Base-by-base conservation (phyloP, 1,140 invertebrate genomes). In the Arion vulgaris region DNA sequence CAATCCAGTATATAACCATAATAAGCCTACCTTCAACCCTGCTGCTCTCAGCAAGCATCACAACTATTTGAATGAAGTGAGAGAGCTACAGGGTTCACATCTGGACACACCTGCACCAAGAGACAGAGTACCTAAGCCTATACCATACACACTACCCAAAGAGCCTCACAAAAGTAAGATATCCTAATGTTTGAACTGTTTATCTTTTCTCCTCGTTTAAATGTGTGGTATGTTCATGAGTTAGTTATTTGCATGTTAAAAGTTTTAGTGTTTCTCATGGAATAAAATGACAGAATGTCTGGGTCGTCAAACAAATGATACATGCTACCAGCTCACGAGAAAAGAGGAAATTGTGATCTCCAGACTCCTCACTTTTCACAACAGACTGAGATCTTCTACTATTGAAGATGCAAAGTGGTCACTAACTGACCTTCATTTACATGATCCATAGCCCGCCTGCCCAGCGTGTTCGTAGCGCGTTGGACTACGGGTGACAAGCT, bases 51-150 rank as follows among this genome's bases (percentile, higher is more conserved):
- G 68, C n/a, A 80, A 71, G 17, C 78, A 80, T 23, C 71, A 57
- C n/a, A 81, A 49, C 36, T 81, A 81, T 32, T 71, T 81, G 32
- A 81, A 62, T 51, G 80, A 81, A 57, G 80, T 81, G 2, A 28
- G 80, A n/a, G 76, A 83, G 73, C 36, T 69, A 57, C 66, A 76
- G 53, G 81, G 80, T 26, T 85, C 85, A 17, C 82, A 84, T 0
- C 75, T 85, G 28, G 85, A 85, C 45, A 88, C 87, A 45, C 87
- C 87, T 23, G 84, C 85, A 45, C 86, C 85, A n/a, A 80, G 86
- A 69, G 57, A 79, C 4, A 83, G 76, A 51, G 74, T 86, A 41
- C 86, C 86, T 0, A 84, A 76, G 71, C 86, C 88, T 17, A 79
- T 83, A 17, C 81, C 83, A 15, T 87, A 85, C 76, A 79, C 69